Conservation (phyloP, 2,113 vertebrate species). For the Ptychochromis oligacanthus region DNA sequence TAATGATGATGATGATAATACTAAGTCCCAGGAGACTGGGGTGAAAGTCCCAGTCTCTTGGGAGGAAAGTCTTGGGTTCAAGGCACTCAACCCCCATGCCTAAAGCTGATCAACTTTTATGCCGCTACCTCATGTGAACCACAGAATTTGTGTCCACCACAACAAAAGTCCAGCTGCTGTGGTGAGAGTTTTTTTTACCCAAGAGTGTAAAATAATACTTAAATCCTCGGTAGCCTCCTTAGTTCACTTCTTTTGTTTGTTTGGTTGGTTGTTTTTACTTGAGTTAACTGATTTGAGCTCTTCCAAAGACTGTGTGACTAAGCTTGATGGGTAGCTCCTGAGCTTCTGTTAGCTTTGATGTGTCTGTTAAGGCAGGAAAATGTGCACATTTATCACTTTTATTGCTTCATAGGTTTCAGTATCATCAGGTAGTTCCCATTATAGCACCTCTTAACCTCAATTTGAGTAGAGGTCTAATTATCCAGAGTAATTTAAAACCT, state of each 20-base stretch:
- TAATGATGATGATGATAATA: no score
- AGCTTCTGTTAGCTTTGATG: not conserved
- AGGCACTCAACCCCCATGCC: no score
- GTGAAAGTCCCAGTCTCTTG: not conserved
- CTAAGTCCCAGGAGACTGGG: no score
- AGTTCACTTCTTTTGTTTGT: no score
- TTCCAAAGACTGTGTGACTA: not conserved
- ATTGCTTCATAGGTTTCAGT: accelerated
- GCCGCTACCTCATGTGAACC: not conserved
- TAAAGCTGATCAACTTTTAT: not conserved
- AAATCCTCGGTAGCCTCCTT: not conserved
- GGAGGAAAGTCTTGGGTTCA: no score
- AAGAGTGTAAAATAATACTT: not conserved
- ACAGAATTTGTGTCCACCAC: not conserved
- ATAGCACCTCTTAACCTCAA: not conserved
- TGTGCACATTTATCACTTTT: not conserved
- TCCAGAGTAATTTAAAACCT: not conserved
- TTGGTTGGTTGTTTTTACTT: not conserved
- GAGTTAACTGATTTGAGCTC: not conserved
- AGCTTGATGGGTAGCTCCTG: not conserved
- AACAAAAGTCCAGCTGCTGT: not conserved
- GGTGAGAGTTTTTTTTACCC: not conserved
- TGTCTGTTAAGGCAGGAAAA: not conserved
- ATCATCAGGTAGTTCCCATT: not conserved
- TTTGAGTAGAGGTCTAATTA: not conserved